A percentile compares a stretch with the other conserved stretches of the same genome.
Evolutionary conservation across 37 sponge, comb jelly and placozoan genomes (phyloP).

Genomic region (Haliclona indistincta): DNA sequence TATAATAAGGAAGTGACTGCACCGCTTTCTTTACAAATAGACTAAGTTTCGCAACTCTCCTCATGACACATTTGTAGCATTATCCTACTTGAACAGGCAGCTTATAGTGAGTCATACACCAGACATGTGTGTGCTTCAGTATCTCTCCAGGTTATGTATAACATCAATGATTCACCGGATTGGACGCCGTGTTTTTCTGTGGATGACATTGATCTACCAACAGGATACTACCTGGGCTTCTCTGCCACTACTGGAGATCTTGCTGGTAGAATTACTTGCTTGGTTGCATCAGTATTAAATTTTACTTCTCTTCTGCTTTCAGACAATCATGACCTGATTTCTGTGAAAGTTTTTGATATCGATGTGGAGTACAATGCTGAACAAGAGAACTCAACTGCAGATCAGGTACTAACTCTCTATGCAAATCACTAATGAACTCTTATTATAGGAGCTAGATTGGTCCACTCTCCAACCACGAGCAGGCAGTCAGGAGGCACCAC

Average conservation of each 20-base stretch:
- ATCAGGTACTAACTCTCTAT: not conserved
- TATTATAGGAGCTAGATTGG: constrained; percentile 49
- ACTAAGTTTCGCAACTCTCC: constrained; percentile 64
- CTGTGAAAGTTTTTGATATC: constrained; percentile 77
- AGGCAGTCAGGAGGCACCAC: constrained; percentile 21
- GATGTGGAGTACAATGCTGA: constrained; percentile 10
- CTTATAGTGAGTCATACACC: constrained; percentile 64
- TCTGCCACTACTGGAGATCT: constrained; percentile 94
- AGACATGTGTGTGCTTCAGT: not conserved
- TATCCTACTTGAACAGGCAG: constrained; percentile 79
- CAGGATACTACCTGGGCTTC: constrained; percentile 92
- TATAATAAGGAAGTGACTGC: constrained; percentile 2
- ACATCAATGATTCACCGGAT: constrained; percentile 62
- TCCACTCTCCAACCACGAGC: constrained; percentile 61
- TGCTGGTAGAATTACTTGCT: constrained; percentile 60
- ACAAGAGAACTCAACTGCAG: constrained; percentile 14
- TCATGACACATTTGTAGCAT: constrained; percentile 74
- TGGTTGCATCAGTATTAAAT: not conserved
- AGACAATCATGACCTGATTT: constrained; percentile 91
- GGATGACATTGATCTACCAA: constrained; percentile 75
- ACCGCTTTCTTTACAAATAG: constrained; percentile 49
- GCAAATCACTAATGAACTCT: not conserved
- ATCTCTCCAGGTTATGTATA: constrained; percentile 33
- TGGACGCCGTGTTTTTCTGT: constrained; percentile 84
- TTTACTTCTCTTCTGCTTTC: not conserved